Base-by-base conservation (phyloP, 2,888 invertebrate genomes). In the Pedicia rivosa region DNA sequence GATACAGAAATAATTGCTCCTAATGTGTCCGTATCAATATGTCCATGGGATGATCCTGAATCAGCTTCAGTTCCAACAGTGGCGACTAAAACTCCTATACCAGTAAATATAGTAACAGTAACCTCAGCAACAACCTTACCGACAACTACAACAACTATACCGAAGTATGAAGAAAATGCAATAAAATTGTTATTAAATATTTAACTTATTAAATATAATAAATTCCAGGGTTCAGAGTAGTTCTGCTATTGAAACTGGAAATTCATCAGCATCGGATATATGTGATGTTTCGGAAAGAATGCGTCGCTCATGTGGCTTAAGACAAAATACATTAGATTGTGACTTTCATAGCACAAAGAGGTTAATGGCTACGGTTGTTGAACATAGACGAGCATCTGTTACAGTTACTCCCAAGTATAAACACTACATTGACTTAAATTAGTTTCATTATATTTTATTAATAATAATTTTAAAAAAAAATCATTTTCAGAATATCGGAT, bases 301-400 rank as follows among this genome's bases (percentile, higher is more conserved):
- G 47, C 67, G 70, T 47, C 70, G 76, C 41, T 70, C 75, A 26
- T 66, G 69, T 50, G 66, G 66, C 19, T 62, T 79, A 42, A 72
- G 78, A 48, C 77, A 75, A 57, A 72, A 72, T 56, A 77, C 75
- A 29, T 61, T 77, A 32, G 77, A 78, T 50, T 72, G 72, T 30
- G 72, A 72, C 2, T 59, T 69, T 42, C 57, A 66, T 2, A 67
- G 69, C 35, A 63, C 66, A 30, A 58, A 59, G 42, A 52, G 51
- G 40, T 47, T 55, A 42, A 52, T 54, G 42, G 55, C 59, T 17
- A 50, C 50, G 39, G 49, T 52, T 24, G 51, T 49, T 16, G 62
- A 62, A 45, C 59, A 56, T 48, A 53, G 59, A 40, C 52, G 59
- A 44, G 58, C 59, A 38, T 57, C 58, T 40, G 52, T 56, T 40